Conservation (phyloP, 2,888 invertebrate genomes). For the Dermolepida albohirtum region DNA sequence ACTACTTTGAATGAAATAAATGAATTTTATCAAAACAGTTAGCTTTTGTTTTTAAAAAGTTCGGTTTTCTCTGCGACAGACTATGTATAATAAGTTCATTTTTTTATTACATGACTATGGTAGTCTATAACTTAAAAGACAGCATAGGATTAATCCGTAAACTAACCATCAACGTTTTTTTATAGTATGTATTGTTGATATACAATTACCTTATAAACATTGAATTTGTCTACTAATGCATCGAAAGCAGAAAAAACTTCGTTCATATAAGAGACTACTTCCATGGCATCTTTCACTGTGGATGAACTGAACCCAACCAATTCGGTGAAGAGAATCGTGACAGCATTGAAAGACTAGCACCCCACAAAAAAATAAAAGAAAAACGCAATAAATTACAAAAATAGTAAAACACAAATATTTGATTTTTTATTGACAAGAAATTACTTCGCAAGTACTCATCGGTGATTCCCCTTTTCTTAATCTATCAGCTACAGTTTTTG, state of each 20-base stretch:
- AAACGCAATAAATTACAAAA: background rate
- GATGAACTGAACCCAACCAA: constrained; percentile 72
- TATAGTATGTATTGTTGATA: no score
- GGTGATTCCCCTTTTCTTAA: constrained; percentile 81
- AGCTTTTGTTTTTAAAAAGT: no score
- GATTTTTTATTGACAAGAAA: no score
- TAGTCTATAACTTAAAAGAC: no score
- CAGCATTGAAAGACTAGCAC: constrained; percentile 81
- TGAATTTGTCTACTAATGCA: constrained; percentile 82
- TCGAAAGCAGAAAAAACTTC: constrained; percentile 88
- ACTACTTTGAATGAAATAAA: no score
- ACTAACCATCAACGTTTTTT: no score
- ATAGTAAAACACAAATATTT: no score
- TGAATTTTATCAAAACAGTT: no score
- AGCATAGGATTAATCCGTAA: no score
- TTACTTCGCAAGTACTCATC: constrained; percentile 82
- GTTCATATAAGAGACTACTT: constrained; percentile 86
- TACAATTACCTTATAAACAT: constrained; percentile 84
- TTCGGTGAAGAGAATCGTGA: constrained; percentile 85
- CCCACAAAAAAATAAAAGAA: constrained; percentile 4
- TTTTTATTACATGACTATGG: no score
- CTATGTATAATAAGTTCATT: no score
- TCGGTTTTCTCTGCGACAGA: no score
- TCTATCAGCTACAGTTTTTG: constrained; percentile 84
- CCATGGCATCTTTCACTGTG: constrained; percentile 75